A percentile compares a stretch with the other conserved stretches of the same genome.
These are phyloP conservation scores for Regulus satrapa DNA, from an alignment of 2,113 vertebrate species.

Conservation along the genomic window DNA sequence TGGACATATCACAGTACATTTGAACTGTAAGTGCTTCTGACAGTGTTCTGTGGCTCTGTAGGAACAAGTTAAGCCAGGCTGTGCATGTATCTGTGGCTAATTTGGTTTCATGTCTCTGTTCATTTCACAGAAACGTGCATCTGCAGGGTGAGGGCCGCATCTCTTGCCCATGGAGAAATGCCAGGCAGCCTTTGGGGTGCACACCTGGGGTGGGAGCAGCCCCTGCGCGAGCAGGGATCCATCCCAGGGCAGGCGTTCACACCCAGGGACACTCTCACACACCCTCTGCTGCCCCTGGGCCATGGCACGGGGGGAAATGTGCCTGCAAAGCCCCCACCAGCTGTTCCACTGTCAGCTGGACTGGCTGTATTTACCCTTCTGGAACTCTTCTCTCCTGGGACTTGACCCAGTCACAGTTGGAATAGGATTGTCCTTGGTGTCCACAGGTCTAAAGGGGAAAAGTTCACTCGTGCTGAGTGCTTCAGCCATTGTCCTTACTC, in stretches of 20 bases:
- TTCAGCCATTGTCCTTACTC: not conserved
- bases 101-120: not conserved
- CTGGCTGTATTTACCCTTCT: not conserved
- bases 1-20: fast-evolving
- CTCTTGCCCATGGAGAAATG: not conserved
- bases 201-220: too few species aligned
- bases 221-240: too few species aligned
- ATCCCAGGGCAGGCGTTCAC: not conserved
- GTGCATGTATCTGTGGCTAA: not conserved
- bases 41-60: not conserved
- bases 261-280: not conserved
- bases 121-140: not conserved
- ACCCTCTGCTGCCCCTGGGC: not conserved
- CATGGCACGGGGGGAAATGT: not conserved
- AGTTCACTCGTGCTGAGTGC: not conserved
- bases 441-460: constrained; percentile 28
- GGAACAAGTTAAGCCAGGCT: not conserved
- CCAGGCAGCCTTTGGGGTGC: not conserved
- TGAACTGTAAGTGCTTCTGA: not conserved
- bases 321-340: not conserved
- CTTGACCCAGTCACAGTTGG: not conserved
- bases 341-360: not conserved
- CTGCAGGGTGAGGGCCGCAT: not conserved
- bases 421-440: not conserved
- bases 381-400: not conserved